These are phyloP conservation scores for Drosophila ogumai DNA, from an alignment of 1,140 invertebrate species.

Conservation along the genomic window DNA sequence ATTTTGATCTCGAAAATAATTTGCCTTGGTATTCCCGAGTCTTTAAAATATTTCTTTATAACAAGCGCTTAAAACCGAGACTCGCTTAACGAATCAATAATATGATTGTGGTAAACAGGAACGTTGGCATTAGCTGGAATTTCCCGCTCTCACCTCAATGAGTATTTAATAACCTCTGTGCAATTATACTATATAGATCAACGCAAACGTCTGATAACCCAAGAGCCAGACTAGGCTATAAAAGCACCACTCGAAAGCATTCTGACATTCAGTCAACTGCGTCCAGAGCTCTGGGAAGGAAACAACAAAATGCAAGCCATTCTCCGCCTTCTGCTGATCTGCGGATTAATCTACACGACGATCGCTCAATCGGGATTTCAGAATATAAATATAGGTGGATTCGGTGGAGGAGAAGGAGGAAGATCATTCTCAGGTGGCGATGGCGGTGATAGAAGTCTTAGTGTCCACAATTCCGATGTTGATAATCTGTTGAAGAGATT, in stretches of 20 bases:
- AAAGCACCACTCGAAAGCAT: conserved; percentile 16
- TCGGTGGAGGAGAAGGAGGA: not conserved
- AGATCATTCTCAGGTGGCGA: not conserved
- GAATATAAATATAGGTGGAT: conserved; percentile 16
- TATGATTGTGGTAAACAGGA: conserved; percentile 9
- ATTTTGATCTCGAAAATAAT: not conserved
- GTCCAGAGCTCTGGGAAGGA: conserved; percentile 1
- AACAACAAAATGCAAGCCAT: conserved; percentile 31
- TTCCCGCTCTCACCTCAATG: conserved; percentile 27
- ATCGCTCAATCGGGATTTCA: conserved; percentile 22
- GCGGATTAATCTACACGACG: conserved; percentile 21
- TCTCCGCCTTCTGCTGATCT: conserved; percentile 30
- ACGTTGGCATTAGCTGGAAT: conserved; percentile 16
- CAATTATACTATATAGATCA: conserved; percentile 1
- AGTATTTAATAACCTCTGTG: conserved; percentile 9
- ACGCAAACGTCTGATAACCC: conserved; percentile 28
- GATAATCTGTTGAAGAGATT: conserved; percentile 22
- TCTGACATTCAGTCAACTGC: conserved; percentile 35
- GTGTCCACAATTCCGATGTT: conserved; percentile 10
- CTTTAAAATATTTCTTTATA: not conserved
- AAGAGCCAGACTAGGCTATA: conserved; percentile 27
- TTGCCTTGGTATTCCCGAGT: not conserved
- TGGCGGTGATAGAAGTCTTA: not conserved
- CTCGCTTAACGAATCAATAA: conserved; percentile 1
- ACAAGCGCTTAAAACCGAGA: not conserved